phyloP scores from a whole-genome alignment of 2,113 vertebrate species.

The Pionites leucogaster region DNA sequence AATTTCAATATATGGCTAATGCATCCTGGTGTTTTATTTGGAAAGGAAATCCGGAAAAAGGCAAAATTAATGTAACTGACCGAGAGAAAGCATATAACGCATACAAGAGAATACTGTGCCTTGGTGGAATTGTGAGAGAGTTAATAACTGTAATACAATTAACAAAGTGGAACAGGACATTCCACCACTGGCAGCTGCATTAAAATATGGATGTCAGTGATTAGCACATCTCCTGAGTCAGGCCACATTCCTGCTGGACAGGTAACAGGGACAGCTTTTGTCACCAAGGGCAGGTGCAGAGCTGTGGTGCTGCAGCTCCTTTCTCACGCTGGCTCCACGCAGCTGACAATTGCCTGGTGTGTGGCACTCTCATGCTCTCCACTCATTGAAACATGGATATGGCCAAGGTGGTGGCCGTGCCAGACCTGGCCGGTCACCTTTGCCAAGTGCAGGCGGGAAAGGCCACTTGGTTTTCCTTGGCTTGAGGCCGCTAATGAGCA shows the following conservation, averaged over 20 bases:
- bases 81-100: too few species aligned
- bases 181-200: too few species aligned
- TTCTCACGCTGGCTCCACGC: background rate
- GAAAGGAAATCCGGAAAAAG: too few species aligned
- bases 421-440: background rate
- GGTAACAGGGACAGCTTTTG: background rate
- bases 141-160: too few species aligned
- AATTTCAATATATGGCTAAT: too few species aligned
- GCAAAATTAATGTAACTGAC: too few species aligned
- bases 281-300: background rate
- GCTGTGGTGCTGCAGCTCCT: background rate
- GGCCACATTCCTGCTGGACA: background rate
- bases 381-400: fast-evolving
- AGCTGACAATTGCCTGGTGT: fast-evolving
- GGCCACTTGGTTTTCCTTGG: fast-evolving
- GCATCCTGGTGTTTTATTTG: too few species aligned
- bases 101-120: too few species aligned
- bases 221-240: fast-evolving
- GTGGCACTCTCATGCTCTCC: fast-evolving
- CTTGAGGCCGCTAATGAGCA: fast-evolving
- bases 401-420: background rate
- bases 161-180: too few species aligned
- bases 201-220: too few species aligned
- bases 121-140: too few species aligned
- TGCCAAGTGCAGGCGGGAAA: fast-evolving